phyloP scores from a whole-genome alignment of 2,797 vertebrate species.

The Mus minutoides region DNA sequence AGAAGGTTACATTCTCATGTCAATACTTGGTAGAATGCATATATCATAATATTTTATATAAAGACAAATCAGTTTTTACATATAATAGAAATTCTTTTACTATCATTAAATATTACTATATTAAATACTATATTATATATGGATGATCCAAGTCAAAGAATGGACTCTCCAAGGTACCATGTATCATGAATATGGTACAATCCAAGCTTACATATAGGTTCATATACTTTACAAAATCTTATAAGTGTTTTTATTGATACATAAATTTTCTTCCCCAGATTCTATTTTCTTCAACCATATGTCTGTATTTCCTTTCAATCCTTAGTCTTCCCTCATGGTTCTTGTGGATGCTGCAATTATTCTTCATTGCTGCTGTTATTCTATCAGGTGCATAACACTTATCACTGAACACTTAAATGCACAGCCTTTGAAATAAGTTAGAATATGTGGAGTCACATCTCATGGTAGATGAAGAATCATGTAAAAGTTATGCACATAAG shows the following conservation, averaged over 20 bases:
- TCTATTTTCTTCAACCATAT: not conserved
- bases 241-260: not conserved
- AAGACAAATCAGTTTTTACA: not conserved
- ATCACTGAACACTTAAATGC: not conserved
- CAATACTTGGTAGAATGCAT: not conserved
- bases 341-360: not conserved
- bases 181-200: not conserved
- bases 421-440: not conserved
- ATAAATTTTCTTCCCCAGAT: no score
- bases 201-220: not conserved
- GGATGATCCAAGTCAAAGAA: not conserved
- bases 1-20: not conserved
- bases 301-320: not conserved
- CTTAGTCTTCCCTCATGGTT: not conserved
- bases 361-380: not conserved
- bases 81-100: not conserved
- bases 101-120: not conserved
- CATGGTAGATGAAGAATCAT: not conserved
- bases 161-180: not conserved
- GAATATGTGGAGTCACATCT: not conserved
- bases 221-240: not conserved
- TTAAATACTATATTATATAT: not conserved
- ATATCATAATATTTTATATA: not conserved
- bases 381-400: not conserved
- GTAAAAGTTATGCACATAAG: not conserved